Evolutionary conservation across 2,888 invertebrate species (phyloP).

Genomic region (Cerceris rybyensis): DNA sequence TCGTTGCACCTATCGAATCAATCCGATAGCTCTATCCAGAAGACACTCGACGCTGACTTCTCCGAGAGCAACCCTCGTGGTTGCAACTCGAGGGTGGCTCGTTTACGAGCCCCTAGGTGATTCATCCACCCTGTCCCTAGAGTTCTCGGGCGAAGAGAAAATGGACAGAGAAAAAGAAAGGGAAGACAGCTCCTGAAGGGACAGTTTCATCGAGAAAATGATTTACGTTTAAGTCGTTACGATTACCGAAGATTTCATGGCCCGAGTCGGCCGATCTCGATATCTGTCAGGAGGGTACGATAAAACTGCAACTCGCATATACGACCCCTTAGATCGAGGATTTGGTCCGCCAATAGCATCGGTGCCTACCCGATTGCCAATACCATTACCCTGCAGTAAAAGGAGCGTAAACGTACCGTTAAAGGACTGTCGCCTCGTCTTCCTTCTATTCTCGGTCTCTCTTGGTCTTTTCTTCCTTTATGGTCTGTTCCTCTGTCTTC

Average conservation of each 20-base stretch:
- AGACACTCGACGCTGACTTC: constrained; percentile 20
- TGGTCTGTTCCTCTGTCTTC: constrained; percentile 2
- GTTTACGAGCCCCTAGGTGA: constrained; percentile 42
- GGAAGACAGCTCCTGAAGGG: neutral
- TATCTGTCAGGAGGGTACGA: constrained; percentile 31
- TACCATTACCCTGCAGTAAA: constrained; percentile 68
- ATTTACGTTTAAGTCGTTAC: constrained; percentile 45
- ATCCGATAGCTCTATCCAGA: constrained; percentile 30
- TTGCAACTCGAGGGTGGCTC: constrained; percentile 21
- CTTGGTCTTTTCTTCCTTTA: neutral
- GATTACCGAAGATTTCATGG: constrained; percentile 44
- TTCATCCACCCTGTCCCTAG: constrained; percentile 16
- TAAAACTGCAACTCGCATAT: constrained; percentile 35
- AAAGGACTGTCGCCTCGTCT: constrained; percentile 53
- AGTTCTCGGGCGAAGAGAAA: neutral
- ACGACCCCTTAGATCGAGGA: constrained; percentile 15
- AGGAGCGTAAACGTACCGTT: constrained; percentile 64
- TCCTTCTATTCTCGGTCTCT: neutral
- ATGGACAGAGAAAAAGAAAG: neutral
- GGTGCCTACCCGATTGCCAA: constrained; percentile 62
- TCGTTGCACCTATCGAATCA: constrained; percentile 14
- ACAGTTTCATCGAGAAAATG: constrained; percentile 20
- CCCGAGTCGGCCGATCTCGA: constrained; percentile 20
- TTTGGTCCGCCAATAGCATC: constrained; percentile 25
- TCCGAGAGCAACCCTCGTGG: constrained; percentile 13